Evolutionary conservation across 2,113 vertebrate species (phyloP).

Genomic region (Hystrix brachyura): DNA sequence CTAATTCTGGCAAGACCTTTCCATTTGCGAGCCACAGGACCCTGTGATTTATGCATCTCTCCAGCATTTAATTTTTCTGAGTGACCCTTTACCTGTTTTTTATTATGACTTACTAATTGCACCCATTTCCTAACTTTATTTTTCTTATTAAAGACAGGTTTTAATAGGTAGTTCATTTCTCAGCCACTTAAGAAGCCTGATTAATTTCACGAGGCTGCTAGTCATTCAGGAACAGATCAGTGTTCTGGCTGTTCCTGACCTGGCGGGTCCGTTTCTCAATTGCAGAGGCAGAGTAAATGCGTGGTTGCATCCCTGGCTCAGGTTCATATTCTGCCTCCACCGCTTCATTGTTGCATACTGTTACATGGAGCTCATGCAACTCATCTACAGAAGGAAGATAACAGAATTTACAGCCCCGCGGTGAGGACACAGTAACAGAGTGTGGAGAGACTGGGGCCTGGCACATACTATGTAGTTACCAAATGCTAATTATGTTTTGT

Average conservation of each 20-base stretch:
- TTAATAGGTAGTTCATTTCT: slow-evolving; percentile 78
- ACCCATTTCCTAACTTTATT: slow-evolving; percentile 82
- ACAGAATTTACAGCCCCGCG: neutral
- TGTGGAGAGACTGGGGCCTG: neutral
- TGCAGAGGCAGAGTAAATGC: neutral
- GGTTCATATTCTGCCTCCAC: neutral
- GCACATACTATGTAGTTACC: neutral
- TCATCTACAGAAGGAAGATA: neutral
- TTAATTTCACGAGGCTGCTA: slow-evolving; percentile 70
- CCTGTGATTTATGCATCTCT: slow-evolving; percentile 79
- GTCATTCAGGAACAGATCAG: slow-evolving; percentile 59
- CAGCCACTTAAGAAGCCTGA: slow-evolving; percentile 73
- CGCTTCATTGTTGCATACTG: neutral
- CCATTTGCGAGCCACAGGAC: neutral
- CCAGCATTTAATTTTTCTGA: slow-evolving; percentile 83
- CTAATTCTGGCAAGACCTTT: slow-evolving; percentile 77
- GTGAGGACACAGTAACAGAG: neutral
- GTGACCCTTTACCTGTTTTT: slow-evolving; percentile 85
- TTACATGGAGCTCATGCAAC: neutral
- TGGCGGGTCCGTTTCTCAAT: neutral
- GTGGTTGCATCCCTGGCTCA: neutral
- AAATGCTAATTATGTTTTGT: neutral
- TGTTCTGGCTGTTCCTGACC: slow-evolving; percentile 31
- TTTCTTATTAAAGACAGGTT: slow-evolving; percentile 84
- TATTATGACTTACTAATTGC: slow-evolving; percentile 84